phyloP scores from a whole-genome alignment of 1,140 invertebrate genomes.

The Microplitis demolitor region DNA sequence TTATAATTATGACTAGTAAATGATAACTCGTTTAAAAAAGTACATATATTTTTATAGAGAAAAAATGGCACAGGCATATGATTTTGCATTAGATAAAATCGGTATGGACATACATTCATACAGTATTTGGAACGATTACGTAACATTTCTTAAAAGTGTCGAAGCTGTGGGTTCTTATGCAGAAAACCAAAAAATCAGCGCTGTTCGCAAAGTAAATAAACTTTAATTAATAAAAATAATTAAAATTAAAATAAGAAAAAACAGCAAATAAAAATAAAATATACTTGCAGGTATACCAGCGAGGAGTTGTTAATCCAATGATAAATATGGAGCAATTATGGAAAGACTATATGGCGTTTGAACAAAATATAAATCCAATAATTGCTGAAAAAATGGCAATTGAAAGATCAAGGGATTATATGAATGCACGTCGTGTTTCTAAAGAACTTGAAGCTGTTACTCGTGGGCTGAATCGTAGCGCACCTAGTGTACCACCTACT shows the following conservation, averaged over 20 bases:
- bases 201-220: slow-evolving; percentile 83
- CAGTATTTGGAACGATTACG: slow-evolving; percentile 97
- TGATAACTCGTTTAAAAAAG: slow-evolving; percentile 13
- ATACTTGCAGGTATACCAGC: slow-evolving; percentile 80
- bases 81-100: slow-evolving; percentile 98
- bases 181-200: slow-evolving; percentile 98
- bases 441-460: slow-evolving; percentile 96
- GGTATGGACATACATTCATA: slow-evolving; percentile 97
- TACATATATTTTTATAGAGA: slow-evolving; percentile 71
- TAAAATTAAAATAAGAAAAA: not conserved
- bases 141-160: slow-evolving; percentile 95
- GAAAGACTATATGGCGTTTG: slow-evolving; percentile 97
- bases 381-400: slow-evolving; percentile 94
- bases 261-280: no score
- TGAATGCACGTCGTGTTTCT: slow-evolving; percentile 95
- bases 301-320: slow-evolving; percentile 95
- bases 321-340: slow-evolving; percentile 96
- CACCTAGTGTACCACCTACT: slow-evolving; percentile 91
- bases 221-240: not conserved
- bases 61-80: slow-evolving; percentile 99
- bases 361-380: slow-evolving; percentile 95
- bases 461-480: slow-evolving; percentile 90
- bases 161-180: slow-evolving; percentile 98
- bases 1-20: not conserved
- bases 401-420: slow-evolving; percentile 92